Percentiles rank a stretch among this genome's conserved stretches.
These are phyloP conservation scores for Gobio occitaniae DNA, from an alignment of 2,797 vertebrate genomes.

Conservation along the genomic window DNA sequence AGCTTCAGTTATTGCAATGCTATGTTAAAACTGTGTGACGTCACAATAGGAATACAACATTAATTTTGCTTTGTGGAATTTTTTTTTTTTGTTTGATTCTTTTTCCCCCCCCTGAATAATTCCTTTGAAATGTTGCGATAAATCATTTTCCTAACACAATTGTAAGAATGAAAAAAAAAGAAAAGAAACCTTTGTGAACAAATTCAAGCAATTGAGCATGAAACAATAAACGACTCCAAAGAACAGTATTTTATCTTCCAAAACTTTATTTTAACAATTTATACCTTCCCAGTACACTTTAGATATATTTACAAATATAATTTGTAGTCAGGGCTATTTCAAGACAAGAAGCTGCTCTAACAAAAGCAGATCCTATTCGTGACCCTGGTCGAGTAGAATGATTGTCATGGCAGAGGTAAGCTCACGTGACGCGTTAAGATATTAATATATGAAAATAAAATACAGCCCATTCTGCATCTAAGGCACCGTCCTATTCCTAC, in stretches of 20 bases:
- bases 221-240: slow-evolving; percentile 49
- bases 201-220: not conserved
- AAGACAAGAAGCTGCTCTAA: slow-evolving; percentile 70
- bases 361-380: slow-evolving; percentile 73
- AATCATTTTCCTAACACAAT: slow-evolving; percentile 34
- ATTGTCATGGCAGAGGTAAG: slow-evolving; percentile 89
- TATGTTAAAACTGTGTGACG: slow-evolving; percentile 49
- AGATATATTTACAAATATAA: slow-evolving; percentile 85
- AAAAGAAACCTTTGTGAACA: not conserved
- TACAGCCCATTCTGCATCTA: slow-evolving; percentile 77
- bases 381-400: slow-evolving; percentile 80
- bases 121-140: not conserved
- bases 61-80: slow-evolving; percentile 17
- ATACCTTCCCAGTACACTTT: slow-evolving; percentile 74
- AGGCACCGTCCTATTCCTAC: slow-evolving; percentile 88
- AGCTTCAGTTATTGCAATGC: slow-evolving; percentile 34
- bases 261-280: slow-evolving; percentile 89
- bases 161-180: not conserved
- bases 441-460: slow-evolving; percentile 83
- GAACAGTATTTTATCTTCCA: slow-evolving; percentile 73
- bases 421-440: slow-evolving; percentile 67
- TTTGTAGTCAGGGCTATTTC: slow-evolving; percentile 75
- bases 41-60: slow-evolving; percentile 20
- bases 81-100: not conserved
- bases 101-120: too few relatives aligned